Conservation (phyloP, 1,140 invertebrate species). For the Drosophila teissieri region DNA sequence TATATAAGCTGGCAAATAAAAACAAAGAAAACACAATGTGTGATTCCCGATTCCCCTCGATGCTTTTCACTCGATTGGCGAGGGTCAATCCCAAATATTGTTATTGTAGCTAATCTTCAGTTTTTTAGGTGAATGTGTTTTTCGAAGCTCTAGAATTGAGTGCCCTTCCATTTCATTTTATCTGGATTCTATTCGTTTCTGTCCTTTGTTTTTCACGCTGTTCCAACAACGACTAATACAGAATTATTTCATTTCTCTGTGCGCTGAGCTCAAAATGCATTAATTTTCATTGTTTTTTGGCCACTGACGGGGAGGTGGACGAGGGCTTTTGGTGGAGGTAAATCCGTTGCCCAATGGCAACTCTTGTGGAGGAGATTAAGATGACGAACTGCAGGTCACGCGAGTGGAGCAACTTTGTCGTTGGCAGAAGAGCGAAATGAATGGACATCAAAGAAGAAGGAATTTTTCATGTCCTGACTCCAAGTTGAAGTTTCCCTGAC, state of each 20-base stretch:
- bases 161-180: not conserved
- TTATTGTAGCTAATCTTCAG: not conserved
- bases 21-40: not conserved
- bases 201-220: too few species aligned
- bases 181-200: not conserved
- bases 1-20: not conserved
- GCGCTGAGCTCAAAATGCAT: constrained; percentile 61
- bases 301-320: not conserved
- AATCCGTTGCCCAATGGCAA: not conserved
- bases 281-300: constrained; percentile 69
- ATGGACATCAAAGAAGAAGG: constrained; percentile 4
- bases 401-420: constrained; percentile 49
- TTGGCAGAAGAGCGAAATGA: not conserved
- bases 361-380: constrained; percentile 58
- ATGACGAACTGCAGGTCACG: constrained; percentile 73
- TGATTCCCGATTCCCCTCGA: not conserved
- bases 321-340: not conserved
- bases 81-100: not conserved
- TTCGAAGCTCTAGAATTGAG: not conserved
- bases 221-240: constrained; percentile 57
- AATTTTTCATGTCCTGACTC: constrained; percentile 54
- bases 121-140: not conserved
- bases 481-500: not conserved
- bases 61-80: too few species aligned
- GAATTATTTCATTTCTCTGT: constrained; percentile 73